Conservation (phyloP, 2,888 invertebrate species). For the Sclerodermus sp. region DNA sequence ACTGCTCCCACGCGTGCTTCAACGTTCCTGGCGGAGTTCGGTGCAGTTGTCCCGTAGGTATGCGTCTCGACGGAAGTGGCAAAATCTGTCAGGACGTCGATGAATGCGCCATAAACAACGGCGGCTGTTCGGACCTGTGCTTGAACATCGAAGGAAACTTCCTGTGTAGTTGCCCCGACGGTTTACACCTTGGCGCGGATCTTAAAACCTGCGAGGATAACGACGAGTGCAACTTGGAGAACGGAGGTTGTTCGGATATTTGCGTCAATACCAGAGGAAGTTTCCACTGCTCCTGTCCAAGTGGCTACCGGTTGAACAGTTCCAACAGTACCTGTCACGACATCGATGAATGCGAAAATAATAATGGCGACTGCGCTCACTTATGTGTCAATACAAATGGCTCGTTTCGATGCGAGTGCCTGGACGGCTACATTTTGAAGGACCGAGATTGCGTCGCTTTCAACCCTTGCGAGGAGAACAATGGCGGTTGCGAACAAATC, state of each 20-base stretch:
- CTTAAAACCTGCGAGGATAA: slow-evolving; percentile 25
- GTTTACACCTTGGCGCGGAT: slow-evolving; percentile 37
- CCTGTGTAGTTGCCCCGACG: slow-evolving; percentile 63
- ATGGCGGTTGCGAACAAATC: slow-evolving; percentile 58
- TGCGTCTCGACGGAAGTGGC: slow-evolving; percentile 25
- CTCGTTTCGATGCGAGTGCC: slow-evolving; percentile 57
- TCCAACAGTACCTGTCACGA: slow-evolving; percentile 57
- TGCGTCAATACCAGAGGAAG: slow-evolving; percentile 32
- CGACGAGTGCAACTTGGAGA: slow-evolving; percentile 39
- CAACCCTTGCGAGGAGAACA: slow-evolving; percentile 39
- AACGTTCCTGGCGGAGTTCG: slow-evolving; percentile 60
- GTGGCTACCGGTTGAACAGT: slow-evolving; percentile 55
- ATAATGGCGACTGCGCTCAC: slow-evolving; percentile 57
- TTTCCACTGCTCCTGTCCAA: slow-evolving; percentile 37
- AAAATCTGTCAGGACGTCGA: slow-evolving; percentile 51
- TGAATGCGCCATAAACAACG: slow-evolving; percentile 48
- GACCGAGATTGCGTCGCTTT: slow-evolving; percentile 28
- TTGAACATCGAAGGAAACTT: slow-evolving; percentile 58
- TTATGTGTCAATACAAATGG: slow-evolving; percentile 61
- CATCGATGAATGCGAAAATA: slow-evolving; percentile 48
- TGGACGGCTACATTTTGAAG: slow-evolving; percentile 42
- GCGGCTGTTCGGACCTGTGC: slow-evolving; percentile 59
- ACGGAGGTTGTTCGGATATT: slow-evolving; percentile 56
- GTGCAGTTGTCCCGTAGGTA: slow-evolving; percentile 61
- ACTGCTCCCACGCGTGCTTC: slow-evolving; percentile 68